A percentile compares a stretch with the other conserved stretches of the same genome.
phyloP scores from a whole-genome alignment of 1,140 invertebrate species.

The Zaprionus taronus region DNA sequence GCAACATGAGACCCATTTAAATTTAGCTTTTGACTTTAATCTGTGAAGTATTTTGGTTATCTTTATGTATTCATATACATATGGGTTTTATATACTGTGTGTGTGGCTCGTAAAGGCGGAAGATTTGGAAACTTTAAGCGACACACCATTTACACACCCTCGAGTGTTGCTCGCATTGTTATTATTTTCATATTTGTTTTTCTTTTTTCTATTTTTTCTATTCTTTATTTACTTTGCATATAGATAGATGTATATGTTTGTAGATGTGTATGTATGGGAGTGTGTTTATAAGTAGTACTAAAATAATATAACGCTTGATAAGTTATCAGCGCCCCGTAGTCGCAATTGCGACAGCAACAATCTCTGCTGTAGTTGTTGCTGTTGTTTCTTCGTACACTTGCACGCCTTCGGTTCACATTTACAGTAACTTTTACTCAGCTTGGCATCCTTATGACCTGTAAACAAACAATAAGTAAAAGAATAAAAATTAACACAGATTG shows the following conservation, averaged over 20 bases:
- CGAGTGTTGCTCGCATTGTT: conserved; percentile 1
- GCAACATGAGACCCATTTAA: conserved; percentile 21
- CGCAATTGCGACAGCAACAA: conserved; percentile 64
- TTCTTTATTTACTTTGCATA: conserved; percentile 28
- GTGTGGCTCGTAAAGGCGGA: conserved; percentile 11
- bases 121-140: conserved; percentile 6
- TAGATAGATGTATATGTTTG: not conserved
- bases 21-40: conserved; percentile 21
- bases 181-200: conserved; percentile 28
- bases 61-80: conserved; percentile 10
- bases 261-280: not conserved
- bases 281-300: conserved; percentile 39
- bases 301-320: conserved; percentile 77
- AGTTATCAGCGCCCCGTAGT: conserved; percentile 65
- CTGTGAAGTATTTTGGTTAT: conserved; percentile 18
- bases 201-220: conserved; percentile 5
- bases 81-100: not conserved
- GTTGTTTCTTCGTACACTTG: conserved; percentile 57
- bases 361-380: conserved; percentile 45
- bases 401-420: conserved; percentile 65
- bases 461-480: conserved; percentile 32
- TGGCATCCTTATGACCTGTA: conserved; percentile 59
- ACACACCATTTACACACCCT: conserved; percentile 16
- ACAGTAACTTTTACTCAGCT: conserved; percentile 50
- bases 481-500: conserved; percentile 8